Evolutionary conservation across 1,140 invertebrate species (phyloP), one percentile per base, ranked within the genome.

Genomic region (Nilaparvata lugens): DNA sequence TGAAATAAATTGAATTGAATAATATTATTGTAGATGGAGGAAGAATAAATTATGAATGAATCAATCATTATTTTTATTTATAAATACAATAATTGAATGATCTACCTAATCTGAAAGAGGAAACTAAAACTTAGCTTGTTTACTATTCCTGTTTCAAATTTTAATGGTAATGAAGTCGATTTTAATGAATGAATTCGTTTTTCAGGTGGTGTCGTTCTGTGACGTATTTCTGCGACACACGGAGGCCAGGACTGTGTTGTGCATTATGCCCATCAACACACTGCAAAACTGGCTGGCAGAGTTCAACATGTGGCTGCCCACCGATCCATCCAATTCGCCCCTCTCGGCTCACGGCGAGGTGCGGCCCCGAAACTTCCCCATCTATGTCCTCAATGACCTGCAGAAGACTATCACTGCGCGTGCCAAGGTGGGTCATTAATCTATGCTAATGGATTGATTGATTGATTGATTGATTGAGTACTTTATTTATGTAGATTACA

Each of bases 211-310:
- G 25, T 91, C 91, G 65, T 98, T 98, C 76, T 91, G 90, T 71
- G 95, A 98, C 75, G 88, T 98, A 64, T 97, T 98, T 76, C 80
- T 98, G 65, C 79, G 93, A 54, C 85, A 92, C 70, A 97, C 94
- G 0, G 80, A 81, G n/a, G 88, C 89, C 5, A 91, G 86, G 70
- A 90, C 86, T 31, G 92, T 98, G 3, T 74, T 99, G 7, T 93
- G 94, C 69, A 97, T 99, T 65, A 97, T 98, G 80, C 97, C 97
- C 0, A 97, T 99, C 57, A 99, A 99, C 76, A 98, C 96, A 1
- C 77, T 99, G 56, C 95, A 99, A 76, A 99, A 99, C 78, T 99
- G 97, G 97, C 74, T 95, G 62, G 85, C 89, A 2, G 97, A 99
- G 73, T 98, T 97, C 70, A 96, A 98, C 70, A 92, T 93, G 84